Base-by-base conservation (phyloP, 2,113 vertebrate species). In the Macroglossus sobrinus region DNA sequence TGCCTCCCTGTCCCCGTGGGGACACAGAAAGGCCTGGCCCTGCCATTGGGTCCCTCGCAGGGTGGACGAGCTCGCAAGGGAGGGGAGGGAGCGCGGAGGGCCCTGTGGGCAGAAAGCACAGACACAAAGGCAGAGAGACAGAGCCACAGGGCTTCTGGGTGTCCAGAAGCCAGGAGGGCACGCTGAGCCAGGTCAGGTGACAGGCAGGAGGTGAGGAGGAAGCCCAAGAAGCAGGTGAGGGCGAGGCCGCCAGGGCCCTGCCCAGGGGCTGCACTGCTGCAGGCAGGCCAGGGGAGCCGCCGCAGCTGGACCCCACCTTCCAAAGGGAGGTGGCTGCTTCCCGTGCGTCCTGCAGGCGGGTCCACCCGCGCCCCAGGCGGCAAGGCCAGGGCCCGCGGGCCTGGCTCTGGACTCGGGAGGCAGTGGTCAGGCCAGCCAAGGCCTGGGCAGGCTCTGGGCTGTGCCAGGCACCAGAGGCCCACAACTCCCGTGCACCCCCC, bases 111-210 rank as follows among this genome's bases (percentile, higher is more conserved):
- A 0, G 35, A 26, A 12, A 24, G 33, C 22, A 45, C 8, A 5
- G 0, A 0, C 0, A 14, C 1, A 2, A 26, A 63, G 43, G 19
- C 40, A 30, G n/a, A 74, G n/a, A 38, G 53, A n/a, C 40, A 3
- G 10, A 59, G n/a, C 0, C 1, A 12, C 1, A 13, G 8, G 13
- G 12, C 2, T 0, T 0, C 7, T 1, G 4, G 3, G 10, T 45
- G 53, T 47, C 59, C 13, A 8, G 57, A 38, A 16, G 15, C 38
- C 59, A 19, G 21, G 68, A 40, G 28, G 16, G 22, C 69, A 35
- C 2, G 30, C 12, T 9, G 76, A 28, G 33, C 40, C 22, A 1
- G 26, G n/a, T 1, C 1, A 59, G 11, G 2, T 4, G 3, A 0
- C 10, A 35, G 22, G 22, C 10, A 35, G 22, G 22, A 21, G 66